phyloP scores from a whole-genome alignment of 2,888 invertebrate genomes.

The Amblyjoppa proteus region DNA sequence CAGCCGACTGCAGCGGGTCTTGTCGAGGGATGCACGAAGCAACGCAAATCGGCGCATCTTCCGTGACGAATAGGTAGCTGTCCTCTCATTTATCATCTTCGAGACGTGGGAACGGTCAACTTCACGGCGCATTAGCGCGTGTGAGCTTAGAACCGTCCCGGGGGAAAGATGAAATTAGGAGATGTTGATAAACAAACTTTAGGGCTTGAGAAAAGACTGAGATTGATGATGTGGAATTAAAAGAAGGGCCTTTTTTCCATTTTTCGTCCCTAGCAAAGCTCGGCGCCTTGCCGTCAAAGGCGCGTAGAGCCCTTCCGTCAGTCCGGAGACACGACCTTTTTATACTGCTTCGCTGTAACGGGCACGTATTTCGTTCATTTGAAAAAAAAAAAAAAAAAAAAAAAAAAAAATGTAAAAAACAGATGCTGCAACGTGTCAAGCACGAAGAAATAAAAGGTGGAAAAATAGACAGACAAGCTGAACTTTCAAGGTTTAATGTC shows the following conservation, averaged over 20 bases:
- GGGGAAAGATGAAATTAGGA: conserved; percentile 48
- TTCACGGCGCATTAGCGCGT: conserved; percentile 12
- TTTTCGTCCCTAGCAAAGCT: background rate
- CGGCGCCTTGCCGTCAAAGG: background rate
- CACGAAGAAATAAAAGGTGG: background rate
- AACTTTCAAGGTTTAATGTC: conserved; percentile 11
- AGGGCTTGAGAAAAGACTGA: conserved; percentile 35
- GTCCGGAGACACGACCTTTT: background rate
- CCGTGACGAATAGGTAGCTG: conserved; percentile 54
- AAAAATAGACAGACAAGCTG: conserved; percentile 20
- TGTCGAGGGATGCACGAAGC: conserved; percentile 22
- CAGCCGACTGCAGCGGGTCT: conserved; percentile 9
- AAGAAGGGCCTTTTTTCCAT: background rate
- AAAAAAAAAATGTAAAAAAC: background rate
- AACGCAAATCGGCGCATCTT: conserved; percentile 49
- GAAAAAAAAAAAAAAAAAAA: background rate
- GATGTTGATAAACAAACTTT: conserved; percentile 57
- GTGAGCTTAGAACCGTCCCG: conserved; percentile 2
- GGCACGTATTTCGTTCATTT: background rate
- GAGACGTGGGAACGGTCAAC: conserved; percentile 61
- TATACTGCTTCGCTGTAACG: background rate
- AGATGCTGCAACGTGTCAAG: background rate
- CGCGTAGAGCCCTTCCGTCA: background rate
- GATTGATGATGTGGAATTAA: conserved; percentile 43
- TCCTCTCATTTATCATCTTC: conserved; percentile 60